Evolutionary conservation across 2,113 vertebrate genomes (phyloP).

Genomic region (Xenus cinereus): DNA sequence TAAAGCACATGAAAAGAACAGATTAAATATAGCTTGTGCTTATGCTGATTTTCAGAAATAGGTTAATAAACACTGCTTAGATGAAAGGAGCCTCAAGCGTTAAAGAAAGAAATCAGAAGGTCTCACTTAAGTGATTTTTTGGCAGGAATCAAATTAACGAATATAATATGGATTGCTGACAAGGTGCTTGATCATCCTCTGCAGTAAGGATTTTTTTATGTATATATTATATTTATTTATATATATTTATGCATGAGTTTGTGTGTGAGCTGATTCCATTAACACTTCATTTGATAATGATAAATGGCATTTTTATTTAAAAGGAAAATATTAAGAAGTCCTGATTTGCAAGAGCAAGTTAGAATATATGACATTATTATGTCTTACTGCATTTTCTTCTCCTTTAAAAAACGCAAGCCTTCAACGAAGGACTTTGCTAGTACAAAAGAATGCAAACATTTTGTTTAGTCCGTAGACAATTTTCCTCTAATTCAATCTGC

Average conservation of each 20-base stretch:
- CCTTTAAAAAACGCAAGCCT: slow-evolving; percentile 47
- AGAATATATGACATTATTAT: slow-evolving; percentile 66
- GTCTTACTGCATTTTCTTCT: slow-evolving; percentile 60
- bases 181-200: slow-evolving; percentile 75
- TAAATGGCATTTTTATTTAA: slow-evolving; percentile 73
- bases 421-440: neutral
- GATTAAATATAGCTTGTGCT: slow-evolving; percentile 52
- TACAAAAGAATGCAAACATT: slow-evolving; percentile 5
- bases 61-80: slow-evolving; percentile 67
- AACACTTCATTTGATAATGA: slow-evolving; percentile 72
- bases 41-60: slow-evolving; percentile 63
- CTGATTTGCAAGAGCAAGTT: slow-evolving; percentile 72
- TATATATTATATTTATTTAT: slow-evolving; percentile 22
- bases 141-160: slow-evolving; percentile 80
- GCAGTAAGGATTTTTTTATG: slow-evolving; percentile 43
- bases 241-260: slow-evolving; percentile 15
- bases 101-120: slow-evolving; percentile 70
- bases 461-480: neutral
- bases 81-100: slow-evolving; percentile 69
- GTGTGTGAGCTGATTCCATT: slow-evolving; percentile 66
- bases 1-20: slow-evolving; percentile 22
- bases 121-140: slow-evolving; percentile 82
- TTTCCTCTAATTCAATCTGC: slow-evolving; percentile 17
- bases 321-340: slow-evolving; percentile 72
- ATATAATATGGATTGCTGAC: slow-evolving; percentile 71